These are phyloP conservation scores for Amazona vittata DNA, from an alignment of 2,113 vertebrate species.

Conservation along the genomic window DNA sequence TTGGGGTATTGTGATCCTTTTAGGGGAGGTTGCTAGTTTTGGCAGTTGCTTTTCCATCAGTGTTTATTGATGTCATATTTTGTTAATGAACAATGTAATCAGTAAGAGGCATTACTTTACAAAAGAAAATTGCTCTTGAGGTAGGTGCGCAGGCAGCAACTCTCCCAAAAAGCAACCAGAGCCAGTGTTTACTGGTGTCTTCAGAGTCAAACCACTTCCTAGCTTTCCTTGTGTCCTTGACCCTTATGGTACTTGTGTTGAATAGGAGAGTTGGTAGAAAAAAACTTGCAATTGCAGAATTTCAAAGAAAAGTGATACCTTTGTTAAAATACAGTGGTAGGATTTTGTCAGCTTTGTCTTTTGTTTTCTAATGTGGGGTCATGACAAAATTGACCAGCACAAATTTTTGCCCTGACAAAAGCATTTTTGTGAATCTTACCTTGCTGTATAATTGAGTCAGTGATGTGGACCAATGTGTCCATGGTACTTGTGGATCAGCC, in stretches of 20 bases:
- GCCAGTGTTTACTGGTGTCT: background rate
- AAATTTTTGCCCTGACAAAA: background rate
- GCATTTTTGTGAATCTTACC: background rate
- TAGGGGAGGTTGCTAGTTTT: background rate
- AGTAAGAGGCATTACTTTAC: background rate
- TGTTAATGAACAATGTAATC: background rate
- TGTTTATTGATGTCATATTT: background rate
- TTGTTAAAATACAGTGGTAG: background rate
- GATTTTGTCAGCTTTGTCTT: background rate
- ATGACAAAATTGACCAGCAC: background rate
- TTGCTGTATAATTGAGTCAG: background rate
- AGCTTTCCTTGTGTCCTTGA: background rate
- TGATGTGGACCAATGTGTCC: background rate
- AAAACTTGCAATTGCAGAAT: background rate
- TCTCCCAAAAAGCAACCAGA: background rate
- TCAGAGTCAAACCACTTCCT: background rate
- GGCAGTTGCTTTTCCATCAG: background rate
- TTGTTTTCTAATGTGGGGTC: background rate
- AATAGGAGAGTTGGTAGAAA: background rate
- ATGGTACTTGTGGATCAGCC: background rate
- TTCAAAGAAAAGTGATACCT: background rate
- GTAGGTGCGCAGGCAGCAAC: background rate
- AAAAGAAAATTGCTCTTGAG: background rate
- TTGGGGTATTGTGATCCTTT: background rate
- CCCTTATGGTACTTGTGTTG: background rate